phyloP scores from a whole-genome alignment of 2,888 invertebrate genomes.

The Nycteola revayana region DNA sequence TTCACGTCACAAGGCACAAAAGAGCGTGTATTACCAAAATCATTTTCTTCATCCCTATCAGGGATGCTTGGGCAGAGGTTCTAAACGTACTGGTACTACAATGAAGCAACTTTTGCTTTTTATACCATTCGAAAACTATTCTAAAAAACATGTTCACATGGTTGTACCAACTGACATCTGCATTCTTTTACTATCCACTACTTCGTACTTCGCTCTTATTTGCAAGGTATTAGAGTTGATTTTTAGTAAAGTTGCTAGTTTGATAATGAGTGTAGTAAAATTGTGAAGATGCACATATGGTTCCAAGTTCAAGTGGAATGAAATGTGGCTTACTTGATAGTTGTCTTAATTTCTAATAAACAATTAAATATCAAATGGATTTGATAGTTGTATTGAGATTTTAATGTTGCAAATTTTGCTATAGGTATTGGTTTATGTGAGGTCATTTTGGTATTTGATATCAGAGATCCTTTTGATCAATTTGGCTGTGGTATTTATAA shows the following conservation, averaged over 20 bases:
- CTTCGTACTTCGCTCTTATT: conserved; percentile 12
- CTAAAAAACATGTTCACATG: conserved; percentile 66
- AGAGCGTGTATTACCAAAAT: conserved; percentile 56
- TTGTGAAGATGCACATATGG: conserved; percentile 48
- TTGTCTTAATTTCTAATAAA: conserved; percentile 38
- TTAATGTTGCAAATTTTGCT: too few relatives aligned
- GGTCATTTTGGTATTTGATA: too few relatives aligned
- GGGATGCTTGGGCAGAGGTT: conserved; percentile 48
- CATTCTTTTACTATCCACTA: conserved; percentile 10
- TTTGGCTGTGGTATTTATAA: too few relatives aligned
- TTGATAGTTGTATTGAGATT: conserved; percentile 19
- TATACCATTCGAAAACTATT: conserved; percentile 67
- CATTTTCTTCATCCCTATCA: conserved; percentile 44
- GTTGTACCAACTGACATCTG: conserved; percentile 37
- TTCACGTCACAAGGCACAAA: conserved; percentile 37
- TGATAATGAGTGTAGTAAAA: too few relatives aligned
- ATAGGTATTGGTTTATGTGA: conserved; percentile 8
- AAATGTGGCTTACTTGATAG: conserved; percentile 38
- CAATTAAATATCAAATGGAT: conserved; percentile 12
- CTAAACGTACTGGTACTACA: conserved; percentile 56
- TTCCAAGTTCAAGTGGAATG: conserved; percentile 50
- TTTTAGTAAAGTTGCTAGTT: conserved; percentile 3
- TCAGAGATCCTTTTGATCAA: too few relatives aligned
- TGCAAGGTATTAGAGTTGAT: conserved; percentile 17
- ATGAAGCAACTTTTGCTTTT: conserved; percentile 55